Base-by-base conservation (phyloP, 2,888 invertebrate species). In the Homarus gammarus region DNA sequence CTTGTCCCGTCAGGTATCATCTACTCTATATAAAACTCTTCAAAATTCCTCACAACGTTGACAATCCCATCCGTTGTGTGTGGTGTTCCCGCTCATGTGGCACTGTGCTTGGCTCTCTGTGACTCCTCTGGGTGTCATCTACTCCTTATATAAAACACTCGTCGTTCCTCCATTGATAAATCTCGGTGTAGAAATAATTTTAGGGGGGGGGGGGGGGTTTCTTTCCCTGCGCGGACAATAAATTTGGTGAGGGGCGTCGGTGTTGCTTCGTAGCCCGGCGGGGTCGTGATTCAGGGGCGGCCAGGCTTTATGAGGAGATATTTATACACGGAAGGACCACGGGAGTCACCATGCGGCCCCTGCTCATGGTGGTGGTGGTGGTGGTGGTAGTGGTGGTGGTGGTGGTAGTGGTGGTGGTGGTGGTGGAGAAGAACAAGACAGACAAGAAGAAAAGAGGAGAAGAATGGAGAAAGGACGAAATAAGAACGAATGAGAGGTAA, bases 181-280 rank as follows among this genome's bases (percentile, higher is more conserved):
- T 78, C 79, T 79, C 70, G 31, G 31, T 78, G 51, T 86, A 70
- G 86, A 86, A 86, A 86, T 86, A 86, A 86, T 86, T 86, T 72
- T 51, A n/a, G n/a, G n/a, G n/a, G n/a, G 70, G 70, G 51, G n/a
- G n/a, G n/a, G n/a, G n/a, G 70, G 70, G 51, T 78, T 86, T 86
- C 86, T 79, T 86, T 85, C 78, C n/a, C 72, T 51, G 27, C 27
- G 79, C 70, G 86, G 85, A 79, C 86, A 36, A 79, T 86, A 86
- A 85, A 86, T 86, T 49, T 40, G 18, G 56, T 22, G 51, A 15
- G 51, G 44, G 18, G 86, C 61, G 86, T 72, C 86, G 40, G 38
- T 56, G 51, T 33, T 73, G 12, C 61, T 56, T 51, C 75, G 75
- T 33, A 40, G 84, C 75, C 33, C 84, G 51, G 61, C 78, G 6